Conservation (phyloP, 1,140 invertebrate genomes). For the Helicoverpa armigera region DNA sequence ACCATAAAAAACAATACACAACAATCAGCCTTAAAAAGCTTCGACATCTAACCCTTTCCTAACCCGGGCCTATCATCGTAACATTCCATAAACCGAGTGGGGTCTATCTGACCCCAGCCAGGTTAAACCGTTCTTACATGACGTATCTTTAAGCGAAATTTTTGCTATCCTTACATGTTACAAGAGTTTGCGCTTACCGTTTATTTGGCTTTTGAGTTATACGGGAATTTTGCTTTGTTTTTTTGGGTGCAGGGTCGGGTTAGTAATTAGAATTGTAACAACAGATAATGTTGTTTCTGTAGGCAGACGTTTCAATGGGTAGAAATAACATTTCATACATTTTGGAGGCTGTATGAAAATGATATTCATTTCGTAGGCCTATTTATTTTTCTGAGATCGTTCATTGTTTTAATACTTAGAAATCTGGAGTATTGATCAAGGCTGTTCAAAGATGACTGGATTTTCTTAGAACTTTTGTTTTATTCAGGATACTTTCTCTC, state of each 20-base stretch:
- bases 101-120: constrained; percentile 36
- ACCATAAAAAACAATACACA: constrained; percentile 37
- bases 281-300: neutral
- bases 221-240: neutral
- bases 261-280: constrained; percentile 3
- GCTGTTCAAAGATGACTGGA: too few species aligned
- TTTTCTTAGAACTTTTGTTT: too few species aligned
- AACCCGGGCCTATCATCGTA: constrained; percentile 42
- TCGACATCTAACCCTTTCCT: constrained; percentile 34
- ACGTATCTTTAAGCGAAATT: constrained; percentile 41
- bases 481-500: too few species aligned
- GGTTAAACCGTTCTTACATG: constrained; percentile 40
- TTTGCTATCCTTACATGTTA: constrained; percentile 35
- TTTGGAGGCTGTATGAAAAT: too few species aligned
- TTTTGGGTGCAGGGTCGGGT: neutral
- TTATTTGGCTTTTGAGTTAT: constrained; percentile 35
- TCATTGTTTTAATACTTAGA: too few species aligned
- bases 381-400: too few species aligned
- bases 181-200: constrained; percentile 44
- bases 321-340: too few species aligned
- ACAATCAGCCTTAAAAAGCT: constrained; percentile 37
- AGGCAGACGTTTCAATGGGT: too few species aligned
- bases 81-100: constrained; percentile 40
- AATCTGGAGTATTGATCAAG: too few species aligned
- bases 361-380: too few species aligned